These are phyloP conservation scores for Caenorhabditis sp. DNA, from an alignment of 2,888 invertebrate species.

Conservation along the genomic window DNA sequence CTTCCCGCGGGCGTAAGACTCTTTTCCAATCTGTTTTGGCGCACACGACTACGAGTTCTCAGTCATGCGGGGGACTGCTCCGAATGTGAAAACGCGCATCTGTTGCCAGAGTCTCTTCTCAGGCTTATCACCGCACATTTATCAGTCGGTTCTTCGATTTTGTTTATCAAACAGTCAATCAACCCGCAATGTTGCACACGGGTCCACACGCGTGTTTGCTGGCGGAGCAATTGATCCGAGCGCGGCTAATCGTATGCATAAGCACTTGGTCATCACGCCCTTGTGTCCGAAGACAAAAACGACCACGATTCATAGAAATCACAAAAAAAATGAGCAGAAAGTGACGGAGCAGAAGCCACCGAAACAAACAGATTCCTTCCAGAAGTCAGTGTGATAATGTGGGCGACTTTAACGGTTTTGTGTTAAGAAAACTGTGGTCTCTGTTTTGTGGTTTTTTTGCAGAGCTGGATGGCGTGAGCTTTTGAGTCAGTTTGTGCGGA, in stretches of 20 bases:
- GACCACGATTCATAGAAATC: no score
- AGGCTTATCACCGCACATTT: conserved; percentile 3
- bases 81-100: not conserved
- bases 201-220: not conserved
- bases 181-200: no score
- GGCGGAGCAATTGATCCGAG: not conserved
- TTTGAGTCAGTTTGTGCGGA: no score
- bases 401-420: no score
- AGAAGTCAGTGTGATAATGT: not conserved
- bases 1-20: conserved; percentile 1
- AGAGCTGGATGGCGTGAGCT: no score
- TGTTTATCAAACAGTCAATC: conserved; percentile 23
- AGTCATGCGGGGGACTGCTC: conserved; percentile 5
- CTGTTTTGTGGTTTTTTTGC: no score
- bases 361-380: not conserved
- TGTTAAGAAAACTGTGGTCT: no score
- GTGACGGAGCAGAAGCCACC: not conserved
- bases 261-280: conserved; percentile 37
- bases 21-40: conserved; percentile 3
- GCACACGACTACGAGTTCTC: not conserved
- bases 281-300: not conserved
- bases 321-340: conserved; percentile 6
- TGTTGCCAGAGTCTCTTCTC: conserved; percentile 10
- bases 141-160: conserved; percentile 1
- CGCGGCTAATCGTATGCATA: not conserved